A percentile compares a stretch with the other conserved stretches of the same genome.
Conservation (phyloP, 2,113 vertebrate species). For the Anguilla japonica region DNA sequence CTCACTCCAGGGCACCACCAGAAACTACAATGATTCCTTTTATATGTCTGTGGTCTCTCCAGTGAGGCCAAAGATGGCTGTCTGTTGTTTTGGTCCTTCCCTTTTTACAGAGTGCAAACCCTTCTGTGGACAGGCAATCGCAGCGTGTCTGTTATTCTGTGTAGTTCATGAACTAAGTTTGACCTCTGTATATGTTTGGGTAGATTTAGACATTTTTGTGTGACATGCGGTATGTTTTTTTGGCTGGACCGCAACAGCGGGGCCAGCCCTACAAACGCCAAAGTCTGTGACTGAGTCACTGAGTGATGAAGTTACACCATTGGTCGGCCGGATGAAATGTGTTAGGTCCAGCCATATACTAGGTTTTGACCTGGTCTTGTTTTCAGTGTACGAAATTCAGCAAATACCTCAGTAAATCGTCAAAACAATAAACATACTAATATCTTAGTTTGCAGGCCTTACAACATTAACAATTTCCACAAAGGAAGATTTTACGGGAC, state of each 20-base stretch:
- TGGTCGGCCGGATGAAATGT: too few species aligned
- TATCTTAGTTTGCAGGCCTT: background rate
- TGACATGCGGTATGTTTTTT: background rate
- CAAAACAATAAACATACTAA: background rate
- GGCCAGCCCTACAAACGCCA: too few species aligned
- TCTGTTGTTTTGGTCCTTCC: background rate
- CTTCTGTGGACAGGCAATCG: background rate
- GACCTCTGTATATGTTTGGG: background rate
- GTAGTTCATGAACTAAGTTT: background rate
- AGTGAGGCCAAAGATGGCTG: background rate
- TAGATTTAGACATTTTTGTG: background rate
- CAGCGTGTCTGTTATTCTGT: background rate
- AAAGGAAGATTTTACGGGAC: background rate
- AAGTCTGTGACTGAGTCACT: too few species aligned
- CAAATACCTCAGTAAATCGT: background rate
- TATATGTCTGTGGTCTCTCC: background rate
- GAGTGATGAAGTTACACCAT: too few species aligned
- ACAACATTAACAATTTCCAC: background rate
- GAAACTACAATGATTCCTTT: slow-evolving; percentile 21
- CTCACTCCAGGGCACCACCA: slow-evolving; percentile 29
- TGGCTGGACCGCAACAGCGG: too few species aligned
- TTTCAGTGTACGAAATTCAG: background rate
- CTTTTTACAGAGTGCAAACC: background rate
- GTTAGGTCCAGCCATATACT: too few species aligned
- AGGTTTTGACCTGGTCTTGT: too few species aligned